These are phyloP conservation scores for Lepidurus packardi DNA, from an alignment of 1,140 invertebrate genomes.

Conservation along the genomic window DNA sequence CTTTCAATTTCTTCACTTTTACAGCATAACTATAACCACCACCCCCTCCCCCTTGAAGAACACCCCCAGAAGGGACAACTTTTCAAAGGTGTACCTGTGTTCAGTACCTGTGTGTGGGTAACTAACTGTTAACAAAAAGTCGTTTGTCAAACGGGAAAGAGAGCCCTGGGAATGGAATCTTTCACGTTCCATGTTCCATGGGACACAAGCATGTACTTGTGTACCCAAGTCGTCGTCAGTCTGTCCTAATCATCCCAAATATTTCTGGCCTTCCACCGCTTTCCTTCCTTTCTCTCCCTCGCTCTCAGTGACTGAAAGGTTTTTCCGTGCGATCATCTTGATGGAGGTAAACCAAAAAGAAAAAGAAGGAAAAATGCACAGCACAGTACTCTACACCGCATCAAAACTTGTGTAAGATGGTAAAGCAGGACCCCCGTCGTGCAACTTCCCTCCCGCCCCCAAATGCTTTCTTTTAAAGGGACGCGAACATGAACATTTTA, in stretches of 20 bases:
- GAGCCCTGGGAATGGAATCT: conserved; percentile 7
- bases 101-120: neutral
- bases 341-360: too few relatives aligned
- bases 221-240: conserved; percentile 12
- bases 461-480: neutral
- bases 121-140: conserved; percentile 6
- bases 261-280: too few relatives aligned
- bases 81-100: neutral
- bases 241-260: neutral
- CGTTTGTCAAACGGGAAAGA: neutral
- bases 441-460: neutral
- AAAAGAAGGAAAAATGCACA: too few relatives aligned
- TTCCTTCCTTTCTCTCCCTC: too few relatives aligned
- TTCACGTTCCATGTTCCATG: neutral
- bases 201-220: neutral
- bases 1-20: neutral
- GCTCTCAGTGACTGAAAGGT: neutral
- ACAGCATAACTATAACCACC: neutral
- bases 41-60: neutral
- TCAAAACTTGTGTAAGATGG: conserved; percentile 2
- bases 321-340: too few relatives aligned
- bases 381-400: neutral
- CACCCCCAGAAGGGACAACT: neutral
- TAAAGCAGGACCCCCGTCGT: neutral
- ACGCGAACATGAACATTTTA: neutral